phyloP scores from a whole-genome alignment of 1,140 invertebrate species.

The Drusus annulatus region DNA sequence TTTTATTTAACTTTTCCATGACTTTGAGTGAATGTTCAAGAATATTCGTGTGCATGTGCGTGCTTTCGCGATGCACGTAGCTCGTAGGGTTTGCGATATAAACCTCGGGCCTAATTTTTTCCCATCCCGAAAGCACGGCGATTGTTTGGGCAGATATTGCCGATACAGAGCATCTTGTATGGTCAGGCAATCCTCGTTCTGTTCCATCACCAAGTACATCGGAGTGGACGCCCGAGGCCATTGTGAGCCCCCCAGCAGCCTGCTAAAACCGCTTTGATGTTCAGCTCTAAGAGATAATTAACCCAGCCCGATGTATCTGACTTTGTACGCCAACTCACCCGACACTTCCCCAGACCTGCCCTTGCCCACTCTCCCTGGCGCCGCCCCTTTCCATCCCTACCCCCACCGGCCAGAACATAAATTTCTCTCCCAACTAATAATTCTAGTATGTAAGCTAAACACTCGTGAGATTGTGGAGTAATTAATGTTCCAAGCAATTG shows the following conservation, averaged over 20 bases:
- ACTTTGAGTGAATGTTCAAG: too few species aligned
- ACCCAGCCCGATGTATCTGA: constrained; percentile 56
- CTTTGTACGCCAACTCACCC: constrained; percentile 40
- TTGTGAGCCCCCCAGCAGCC: constrained; percentile 54
- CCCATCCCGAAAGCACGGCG: not conserved
- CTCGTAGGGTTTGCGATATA: too few species aligned
- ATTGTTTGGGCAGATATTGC: not conserved
- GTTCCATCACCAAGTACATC: constrained; percentile 21
- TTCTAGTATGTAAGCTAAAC: constrained; percentile 56
- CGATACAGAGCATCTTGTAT: constrained; percentile 25
- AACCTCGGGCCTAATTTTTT: not conserved
- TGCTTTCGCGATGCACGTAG: too few species aligned
- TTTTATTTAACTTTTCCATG: too few species aligned
- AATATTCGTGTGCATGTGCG: too few species aligned
- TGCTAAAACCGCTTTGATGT: constrained; percentile 58
- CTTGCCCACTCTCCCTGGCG: not conserved
- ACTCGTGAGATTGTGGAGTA: constrained; percentile 58
- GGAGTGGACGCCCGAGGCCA: constrained; percentile 44
- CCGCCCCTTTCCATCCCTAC: not conserved
- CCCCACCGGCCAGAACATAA: constrained; percentile 48
- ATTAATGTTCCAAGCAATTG: constrained; percentile 57
- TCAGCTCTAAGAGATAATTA: constrained; percentile 60
- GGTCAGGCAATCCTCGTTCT: constrained; percentile 7
- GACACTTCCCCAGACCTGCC: not conserved
- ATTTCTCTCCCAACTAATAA: constrained; percentile 58